Evolutionary conservation across 2,113 vertebrate genomes (phyloP), one percentile per base, ranked within the genome.

Genomic region (Sphaerodactylus townsendi): DNA sequence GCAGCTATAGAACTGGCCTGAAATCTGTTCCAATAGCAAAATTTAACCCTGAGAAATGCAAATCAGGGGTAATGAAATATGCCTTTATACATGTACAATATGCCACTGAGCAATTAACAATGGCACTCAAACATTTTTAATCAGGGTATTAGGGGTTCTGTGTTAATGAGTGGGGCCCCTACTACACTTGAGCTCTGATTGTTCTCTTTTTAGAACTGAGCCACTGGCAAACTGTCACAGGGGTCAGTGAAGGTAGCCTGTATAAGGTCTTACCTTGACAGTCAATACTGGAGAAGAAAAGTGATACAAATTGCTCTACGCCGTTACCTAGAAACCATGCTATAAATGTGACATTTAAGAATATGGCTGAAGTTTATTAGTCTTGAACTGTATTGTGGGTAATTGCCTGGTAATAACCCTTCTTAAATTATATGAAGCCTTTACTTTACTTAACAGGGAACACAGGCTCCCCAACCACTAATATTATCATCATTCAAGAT

Each of bases 401-500:
- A 96, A 96, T 96, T 95, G 94, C 93, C 92, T 93, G 93, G 91
- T 96, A 96, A 96, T 96, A 95, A 95, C 93, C 93, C 95, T 94
- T 94, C 74, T 85, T 95, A 96, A 96, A 95, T 95, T 93, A 93
- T 93, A 93, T 75, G 76, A 94, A 93, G 88, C 81, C 93, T 95
- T 94, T 94, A 90, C 94, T 94, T 94, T 94, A 93, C 93, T 94
- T 95, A 96, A 93, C 93, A 94, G 89, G 92, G 92, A 95, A 93
- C 1, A 80, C 85, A 92, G 91, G 92, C 90, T 92, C 92, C 93
- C 91, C 89, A 94, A 92, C 89, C 88, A 93, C 90, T 94, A 95
- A 95, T 96, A 96, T 95, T 95, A 93, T 93, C 95, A 96, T 96
- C 93, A 95, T 94, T 96, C 95, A 96, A 94, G 91, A 94, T 96